Percentiles rank a stretch among this genome's conserved stretches.
Conservation (phyloP, 2,113 vertebrate species). For the Neogobius melanostomus region DNA sequence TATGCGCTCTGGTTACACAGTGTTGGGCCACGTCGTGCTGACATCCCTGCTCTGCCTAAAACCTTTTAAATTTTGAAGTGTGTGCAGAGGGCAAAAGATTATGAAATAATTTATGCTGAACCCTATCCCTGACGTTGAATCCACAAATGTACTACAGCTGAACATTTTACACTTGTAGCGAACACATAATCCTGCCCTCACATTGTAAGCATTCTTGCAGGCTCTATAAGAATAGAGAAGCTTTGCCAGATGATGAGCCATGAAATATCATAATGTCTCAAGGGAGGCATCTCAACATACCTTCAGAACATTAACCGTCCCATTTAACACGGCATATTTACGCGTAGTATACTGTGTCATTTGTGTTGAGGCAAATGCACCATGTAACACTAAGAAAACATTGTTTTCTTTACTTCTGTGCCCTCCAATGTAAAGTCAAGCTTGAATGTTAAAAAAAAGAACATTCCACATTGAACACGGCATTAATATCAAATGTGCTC, state of each 20-base stretch:
- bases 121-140: not conserved
- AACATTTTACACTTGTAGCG: conserved; percentile 9
- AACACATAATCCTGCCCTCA: conserved; percentile 28
- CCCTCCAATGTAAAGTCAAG: too few relatives aligned
- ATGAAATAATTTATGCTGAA: not conserved
- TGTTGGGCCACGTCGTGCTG: not conserved
- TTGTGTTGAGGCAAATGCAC: conserved; percentile 15
- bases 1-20: not conserved
- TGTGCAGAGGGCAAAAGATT: not conserved
- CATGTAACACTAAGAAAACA: conserved; percentile 6
- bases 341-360: conserved; percentile 11
- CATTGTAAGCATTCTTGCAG: conserved; percentile 31
- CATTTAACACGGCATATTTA: conserved; percentile 26
- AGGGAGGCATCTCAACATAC: conserved; percentile 14
- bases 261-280: conserved; percentile 32
- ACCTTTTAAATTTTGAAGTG: not conserved
- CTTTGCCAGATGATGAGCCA: conserved; percentile 41
- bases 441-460: too few relatives aligned
- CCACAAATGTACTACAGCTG: not conserved
- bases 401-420: not conserved
- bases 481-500: too few relatives aligned
- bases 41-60: conserved; percentile 3
- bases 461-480: too few relatives aligned
- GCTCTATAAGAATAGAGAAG: conserved; percentile 10
- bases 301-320: conserved; percentile 29